A percentile compares a stretch with the other conserved stretches of the same genome.
Conservation (phyloP, 1,140 invertebrate genomes). For the Frieseomelitta varia region DNA sequence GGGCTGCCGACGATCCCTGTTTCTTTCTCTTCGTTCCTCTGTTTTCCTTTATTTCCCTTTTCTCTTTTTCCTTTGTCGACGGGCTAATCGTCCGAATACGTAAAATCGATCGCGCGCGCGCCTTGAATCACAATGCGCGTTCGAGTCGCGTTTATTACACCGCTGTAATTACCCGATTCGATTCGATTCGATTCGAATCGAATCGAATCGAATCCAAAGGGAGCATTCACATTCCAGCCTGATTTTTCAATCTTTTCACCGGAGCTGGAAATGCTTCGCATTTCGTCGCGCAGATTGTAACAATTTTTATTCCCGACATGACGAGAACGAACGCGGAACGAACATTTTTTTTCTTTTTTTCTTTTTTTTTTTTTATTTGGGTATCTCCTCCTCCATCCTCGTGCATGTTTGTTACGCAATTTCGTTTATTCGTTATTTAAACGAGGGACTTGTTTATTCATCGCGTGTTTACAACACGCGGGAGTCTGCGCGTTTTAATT, state of each 20-base stretch:
- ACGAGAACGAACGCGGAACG: not conserved
- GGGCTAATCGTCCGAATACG: conserved; percentile 52
- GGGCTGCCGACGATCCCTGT: not conserved
- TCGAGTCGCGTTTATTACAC: conserved; percentile 21
- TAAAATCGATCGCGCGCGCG: conserved; percentile 46
- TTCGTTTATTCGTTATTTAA: not conserved
- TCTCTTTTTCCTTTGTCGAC: conserved; percentile 3
- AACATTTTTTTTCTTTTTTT: not conserved
- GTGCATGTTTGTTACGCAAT: not conserved
- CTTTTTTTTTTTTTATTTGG: no score
- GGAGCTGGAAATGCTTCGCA: not conserved
- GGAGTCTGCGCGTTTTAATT: no score
- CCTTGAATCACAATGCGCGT: conserved; percentile 33
- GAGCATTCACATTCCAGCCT: not conserved
- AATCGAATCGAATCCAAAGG: conserved; percentile 2
- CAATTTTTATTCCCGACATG: no score
- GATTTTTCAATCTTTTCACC: not conserved
- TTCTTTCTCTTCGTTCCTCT: no score
- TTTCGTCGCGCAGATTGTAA: not conserved
- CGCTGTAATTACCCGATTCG: conserved; percentile 36
- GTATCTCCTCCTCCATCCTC: not conserved
- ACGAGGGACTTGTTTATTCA: no score
- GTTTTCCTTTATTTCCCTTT: no score
- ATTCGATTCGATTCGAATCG: conserved; percentile 14
- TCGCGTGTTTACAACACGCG: no score